Evolutionary conservation across 2,797 vertebrate species (phyloP), one percentile per base, ranked within the genome.

Genomic region (Bryconaethiops microstoma): DNA sequence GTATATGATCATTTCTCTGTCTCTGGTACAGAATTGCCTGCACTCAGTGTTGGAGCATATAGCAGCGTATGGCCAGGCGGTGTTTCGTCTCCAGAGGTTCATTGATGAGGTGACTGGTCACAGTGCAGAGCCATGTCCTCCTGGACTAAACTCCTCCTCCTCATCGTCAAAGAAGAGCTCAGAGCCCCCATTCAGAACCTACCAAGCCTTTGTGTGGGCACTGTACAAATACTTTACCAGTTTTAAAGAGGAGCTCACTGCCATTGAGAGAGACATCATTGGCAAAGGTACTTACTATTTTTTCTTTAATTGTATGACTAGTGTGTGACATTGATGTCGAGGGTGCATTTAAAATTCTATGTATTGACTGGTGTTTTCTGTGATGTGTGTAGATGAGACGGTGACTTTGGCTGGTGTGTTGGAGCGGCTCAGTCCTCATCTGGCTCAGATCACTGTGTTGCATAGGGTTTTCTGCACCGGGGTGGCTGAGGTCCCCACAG

Each of bases 131-230:
- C 92, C 82, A 0, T 73, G 88, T 40, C 91, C 91, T 0, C 95
- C 95, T 0, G 94, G 95, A 82, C 88, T 90, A 1, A 64, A 78
- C 54, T 89, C 78, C 74, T 91, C 89, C 79, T 91, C 89, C 85
- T 88, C 90, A 14, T 70, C 88, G 39, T 92, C 94, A 88, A 97
- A 94, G 89, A 96, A 95, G 80, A 90, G 92, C 59, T 91, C 94
- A 0, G 97, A 98, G 83, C 96, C 97, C 40, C 97, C 97, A 0
- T 99, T 99, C 86, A 94, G 98, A 88, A 99, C 97, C 2, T 99
- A 99, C 87, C 98, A 99, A 91, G 97, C 97, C 71, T 99, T 99
- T 80, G 97, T 99, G 89, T 98, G 97, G 96, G 97, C 97, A 0
- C 94, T 99, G 70, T 98, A 98, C 91, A 99, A 98, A 85, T 98